phyloP scores from a whole-genome alignment of 2,113 vertebrate species.

The Hiodon tergisus region DNA sequence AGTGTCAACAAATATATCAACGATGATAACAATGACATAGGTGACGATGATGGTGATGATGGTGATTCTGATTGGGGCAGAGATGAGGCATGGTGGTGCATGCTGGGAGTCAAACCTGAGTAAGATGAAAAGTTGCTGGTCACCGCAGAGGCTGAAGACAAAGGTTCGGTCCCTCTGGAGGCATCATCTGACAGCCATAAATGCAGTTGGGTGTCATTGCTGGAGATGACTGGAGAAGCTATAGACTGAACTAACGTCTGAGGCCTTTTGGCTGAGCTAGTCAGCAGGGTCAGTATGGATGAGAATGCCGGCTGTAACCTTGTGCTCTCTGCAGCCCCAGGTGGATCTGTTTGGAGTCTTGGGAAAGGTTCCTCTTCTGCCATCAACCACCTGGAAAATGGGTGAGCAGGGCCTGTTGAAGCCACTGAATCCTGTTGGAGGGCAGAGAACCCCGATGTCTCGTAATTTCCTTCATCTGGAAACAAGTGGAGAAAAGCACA shows the following conservation, averaged over 20 bases:
- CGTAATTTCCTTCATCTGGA: conserved; percentile 56
- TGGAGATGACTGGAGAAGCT: conserved; percentile 59
- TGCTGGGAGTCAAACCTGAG: conserved; percentile 79
- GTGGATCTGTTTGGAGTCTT: conserved; percentile 42
- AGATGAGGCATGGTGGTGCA: conserved; percentile 48
- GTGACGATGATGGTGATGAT: conserved; percentile 1
- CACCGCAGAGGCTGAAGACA: conserved; percentile 42
- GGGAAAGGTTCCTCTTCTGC: conserved; percentile 49
- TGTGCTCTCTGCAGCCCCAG: conserved; percentile 42
- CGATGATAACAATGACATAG: conserved; percentile 26
- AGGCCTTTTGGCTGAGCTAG: conserved; percentile 54
- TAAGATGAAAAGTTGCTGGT: conserved; percentile 47
- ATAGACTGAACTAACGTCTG: conserved; percentile 58
- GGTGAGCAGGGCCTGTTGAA: conserved; percentile 38
- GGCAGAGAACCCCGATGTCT: conserved; percentile 58
- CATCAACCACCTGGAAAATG: conserved; percentile 38
- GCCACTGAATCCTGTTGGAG: conserved; percentile 38
- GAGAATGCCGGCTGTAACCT: conserved; percentile 57
- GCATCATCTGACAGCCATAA: conserved; percentile 64
- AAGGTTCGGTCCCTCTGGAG: conserved; percentile 54
- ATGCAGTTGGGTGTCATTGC: conserved; percentile 62
- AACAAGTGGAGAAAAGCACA: conserved; percentile 26
- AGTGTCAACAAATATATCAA: conserved; percentile 46
- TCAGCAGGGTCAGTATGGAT: conserved; percentile 57
- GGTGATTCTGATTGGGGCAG: conserved; percentile 30